Evolutionary conservation across 2,797 vertebrate genomes (phyloP).

Genomic region (Tarsius wallacei): DNA sequence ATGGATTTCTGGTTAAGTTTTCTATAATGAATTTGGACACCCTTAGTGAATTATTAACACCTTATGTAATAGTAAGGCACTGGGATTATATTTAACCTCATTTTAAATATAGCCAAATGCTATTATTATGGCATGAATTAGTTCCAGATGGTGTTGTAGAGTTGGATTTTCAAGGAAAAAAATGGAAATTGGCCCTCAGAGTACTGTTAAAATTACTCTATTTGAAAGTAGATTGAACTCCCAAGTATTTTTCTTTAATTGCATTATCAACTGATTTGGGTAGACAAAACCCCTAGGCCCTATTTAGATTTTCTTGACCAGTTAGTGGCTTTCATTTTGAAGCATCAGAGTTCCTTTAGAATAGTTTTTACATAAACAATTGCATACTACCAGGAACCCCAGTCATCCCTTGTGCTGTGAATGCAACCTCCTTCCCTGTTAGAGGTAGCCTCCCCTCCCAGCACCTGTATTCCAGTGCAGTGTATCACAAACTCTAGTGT

Average conservation of each 20-base stretch:
- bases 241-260: slow-evolving; percentile 46
- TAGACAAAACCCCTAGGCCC: not conserved
- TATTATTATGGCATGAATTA: slow-evolving; percentile 32
- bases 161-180: slow-evolving; percentile 29
- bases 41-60: slow-evolving; percentile 68
- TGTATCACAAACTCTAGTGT: not conserved
- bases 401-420: not conserved
- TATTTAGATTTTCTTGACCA: slow-evolving; percentile 3
- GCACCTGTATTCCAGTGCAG: not conserved
- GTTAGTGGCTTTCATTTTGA: slow-evolving; percentile 35
- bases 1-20: slow-evolving; percentile 64
- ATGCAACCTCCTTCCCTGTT: not conserved
- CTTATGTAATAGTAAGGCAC: not conserved
- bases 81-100: slow-evolving; percentile 60
- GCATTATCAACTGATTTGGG: slow-evolving; percentile 50
- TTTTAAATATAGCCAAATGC: slow-evolving; percentile 57
- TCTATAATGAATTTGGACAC: slow-evolving; percentile 64
- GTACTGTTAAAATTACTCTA: not conserved
- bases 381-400: not conserved
- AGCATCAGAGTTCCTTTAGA: not conserved
- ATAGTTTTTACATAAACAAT: not conserved
- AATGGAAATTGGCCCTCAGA: slow-evolving; percentile 49
- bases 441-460: not conserved
- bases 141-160: slow-evolving; percentile 35
- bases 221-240: slow-evolving; percentile 56